Conservation (phyloP, 2,797 vertebrate species). For the Xyrichtys novacula region DNA sequence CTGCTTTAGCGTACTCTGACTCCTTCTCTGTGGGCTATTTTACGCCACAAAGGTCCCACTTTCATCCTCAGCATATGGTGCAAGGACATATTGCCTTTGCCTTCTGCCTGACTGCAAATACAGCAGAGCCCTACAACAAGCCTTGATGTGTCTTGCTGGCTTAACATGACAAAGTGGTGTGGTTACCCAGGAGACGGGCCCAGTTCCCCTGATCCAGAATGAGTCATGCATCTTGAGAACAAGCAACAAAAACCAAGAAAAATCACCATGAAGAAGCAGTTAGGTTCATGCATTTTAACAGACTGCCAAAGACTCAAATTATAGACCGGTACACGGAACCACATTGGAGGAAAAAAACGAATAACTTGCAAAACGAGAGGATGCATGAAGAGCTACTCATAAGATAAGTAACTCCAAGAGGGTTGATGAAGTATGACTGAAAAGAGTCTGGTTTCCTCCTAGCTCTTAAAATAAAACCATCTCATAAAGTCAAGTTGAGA, state of each 20-base stretch:
- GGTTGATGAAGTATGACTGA: background rate
- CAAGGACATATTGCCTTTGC: background rate
- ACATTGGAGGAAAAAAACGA: background rate
- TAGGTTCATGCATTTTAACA: background rate
- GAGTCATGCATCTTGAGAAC: background rate
- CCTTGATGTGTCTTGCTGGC: no score
- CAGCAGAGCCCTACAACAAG: background rate
- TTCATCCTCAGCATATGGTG: background rate
- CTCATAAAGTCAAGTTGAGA: background rate
- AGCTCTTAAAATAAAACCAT: conserved; percentile 4
- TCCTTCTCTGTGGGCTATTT: no score
- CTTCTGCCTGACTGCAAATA: background rate
- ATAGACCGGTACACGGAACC: background rate
- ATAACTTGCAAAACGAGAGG: background rate
- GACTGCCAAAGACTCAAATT: background rate
- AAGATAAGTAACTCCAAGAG: background rate
- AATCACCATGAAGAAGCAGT: background rate
- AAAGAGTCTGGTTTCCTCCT: background rate
- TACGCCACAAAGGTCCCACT: background rate
- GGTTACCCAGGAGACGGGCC: background rate
- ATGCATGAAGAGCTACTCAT: background rate
- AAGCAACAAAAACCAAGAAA: background rate
- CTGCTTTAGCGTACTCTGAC: no score
- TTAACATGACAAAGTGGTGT: background rate
- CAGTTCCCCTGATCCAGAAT: background rate